Evolutionary conservation across 2,113 vertebrate genomes (phyloP).

Genomic region (Ancistrus triradiatus): DNA sequence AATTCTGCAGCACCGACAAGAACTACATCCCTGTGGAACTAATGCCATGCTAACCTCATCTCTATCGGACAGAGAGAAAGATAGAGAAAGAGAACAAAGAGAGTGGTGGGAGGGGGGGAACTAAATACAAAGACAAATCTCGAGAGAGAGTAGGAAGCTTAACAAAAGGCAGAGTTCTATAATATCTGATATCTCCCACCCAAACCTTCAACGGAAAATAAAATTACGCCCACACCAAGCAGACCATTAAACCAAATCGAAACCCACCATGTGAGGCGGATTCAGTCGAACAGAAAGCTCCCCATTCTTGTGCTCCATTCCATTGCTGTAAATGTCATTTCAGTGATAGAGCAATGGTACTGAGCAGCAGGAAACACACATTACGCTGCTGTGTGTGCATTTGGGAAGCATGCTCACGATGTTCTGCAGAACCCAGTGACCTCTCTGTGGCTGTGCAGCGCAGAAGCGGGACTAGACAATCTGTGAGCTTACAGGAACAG

Average conservation of each 20-base stretch:
- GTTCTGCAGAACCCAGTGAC: neutral
- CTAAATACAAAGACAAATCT: no score
- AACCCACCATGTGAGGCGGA: neutral
- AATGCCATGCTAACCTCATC: conserved; percentile 13
- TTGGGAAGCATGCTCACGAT: no score
- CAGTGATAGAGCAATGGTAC: neutral
- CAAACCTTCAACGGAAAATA: neutral
- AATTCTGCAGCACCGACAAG: neutral
- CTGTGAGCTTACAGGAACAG: neutral
- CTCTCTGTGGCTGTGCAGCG: neutral
- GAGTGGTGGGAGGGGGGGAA: neutral
- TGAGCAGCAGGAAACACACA: no score
- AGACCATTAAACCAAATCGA: neutral
- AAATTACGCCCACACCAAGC: neutral
- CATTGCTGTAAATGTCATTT: conserved; percentile 7
- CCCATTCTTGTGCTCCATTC: neutral
- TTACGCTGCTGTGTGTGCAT: no score
- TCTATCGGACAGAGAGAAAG: neutral
- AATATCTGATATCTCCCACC: neutral
- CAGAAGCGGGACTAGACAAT: no score
- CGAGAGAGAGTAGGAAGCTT: no score
- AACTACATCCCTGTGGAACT: conserved; percentile 6
- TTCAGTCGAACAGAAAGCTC: no score
- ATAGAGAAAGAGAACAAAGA: neutral
- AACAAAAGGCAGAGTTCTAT: neutral